phyloP scores from a whole-genome alignment of 2,888 invertebrate genomes.

The Nezara viridula region DNA sequence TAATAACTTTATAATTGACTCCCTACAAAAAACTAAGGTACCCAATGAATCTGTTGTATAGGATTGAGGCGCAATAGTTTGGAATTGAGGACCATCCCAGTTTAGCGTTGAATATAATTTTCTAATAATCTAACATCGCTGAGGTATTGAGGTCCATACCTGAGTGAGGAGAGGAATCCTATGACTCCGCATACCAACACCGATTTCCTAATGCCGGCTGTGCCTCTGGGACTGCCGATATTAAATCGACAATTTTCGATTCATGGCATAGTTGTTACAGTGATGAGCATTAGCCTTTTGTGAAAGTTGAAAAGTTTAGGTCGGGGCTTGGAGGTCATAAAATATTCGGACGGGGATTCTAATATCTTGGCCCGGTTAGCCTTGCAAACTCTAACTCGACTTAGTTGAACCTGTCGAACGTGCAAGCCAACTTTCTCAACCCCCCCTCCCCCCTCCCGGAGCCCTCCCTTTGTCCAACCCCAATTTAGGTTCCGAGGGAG shows the following conservation, averaged over 20 bases:
- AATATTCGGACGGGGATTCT: constrained; percentile 33
- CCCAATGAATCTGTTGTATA: too few relatives aligned
- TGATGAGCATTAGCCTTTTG: not conserved
- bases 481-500: constrained; percentile 3
- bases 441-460: not conserved
- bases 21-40: too few relatives aligned
- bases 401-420: constrained; percentile 28
- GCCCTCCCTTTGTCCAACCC: constrained; percentile 40
- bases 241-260: not conserved
- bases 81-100: too few relatives aligned
- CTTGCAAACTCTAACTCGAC: constrained; percentile 41
- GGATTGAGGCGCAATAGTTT: too few relatives aligned
- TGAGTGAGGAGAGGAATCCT: not conserved
- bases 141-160: not conserved
- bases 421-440: constrained; percentile 36
- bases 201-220: not conserved
- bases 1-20: too few relatives aligned
- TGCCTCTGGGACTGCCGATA: not conserved
- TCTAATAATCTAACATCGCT: not conserved
- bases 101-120: not conserved
- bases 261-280: not conserved
- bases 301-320: constrained; percentile 10
- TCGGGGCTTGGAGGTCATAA: not conserved
- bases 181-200: not conserved
- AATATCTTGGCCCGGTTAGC: constrained; percentile 9